Conservation (phyloP, 2,888 invertebrate genomes). For the Dicranocentrus wangi region DNA sequence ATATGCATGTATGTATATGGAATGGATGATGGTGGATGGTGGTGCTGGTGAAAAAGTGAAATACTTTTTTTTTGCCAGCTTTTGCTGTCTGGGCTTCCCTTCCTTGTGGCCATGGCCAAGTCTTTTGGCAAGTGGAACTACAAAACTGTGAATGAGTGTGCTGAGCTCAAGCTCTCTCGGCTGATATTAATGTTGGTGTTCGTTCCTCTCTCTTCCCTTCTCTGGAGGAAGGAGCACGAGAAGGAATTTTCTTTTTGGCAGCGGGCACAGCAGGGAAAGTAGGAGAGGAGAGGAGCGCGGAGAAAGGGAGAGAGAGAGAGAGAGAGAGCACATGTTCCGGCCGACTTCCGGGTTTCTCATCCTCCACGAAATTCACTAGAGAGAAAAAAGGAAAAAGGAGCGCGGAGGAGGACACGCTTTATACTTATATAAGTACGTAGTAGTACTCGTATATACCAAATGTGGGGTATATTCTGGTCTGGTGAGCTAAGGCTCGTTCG, state of each 20-base stretch:
- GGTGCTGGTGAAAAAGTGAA: slow-evolving; percentile 47
- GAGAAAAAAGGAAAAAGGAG: slow-evolving; percentile 53
- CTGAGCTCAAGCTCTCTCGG: slow-evolving; percentile 12
- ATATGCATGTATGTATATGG: not conserved
- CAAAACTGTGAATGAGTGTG: slow-evolving; percentile 62
- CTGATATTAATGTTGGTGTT: slow-evolving; percentile 39
- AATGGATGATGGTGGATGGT: not conserved
- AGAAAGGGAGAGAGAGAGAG: slow-evolving; percentile 33
- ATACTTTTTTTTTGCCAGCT: slow-evolving; percentile 54
- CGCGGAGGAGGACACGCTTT: slow-evolving; percentile 25
- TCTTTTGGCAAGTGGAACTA: slow-evolving; percentile 62
- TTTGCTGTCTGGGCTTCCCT: slow-evolving; percentile 33
- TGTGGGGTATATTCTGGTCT: too few relatives aligned
- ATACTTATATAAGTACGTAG: too few relatives aligned
- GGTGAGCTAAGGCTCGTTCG: too few relatives aligned
- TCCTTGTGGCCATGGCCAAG: slow-evolving; percentile 63
- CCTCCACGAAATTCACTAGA: slow-evolving; percentile 59
- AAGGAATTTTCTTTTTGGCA: slow-evolving; percentile 58
- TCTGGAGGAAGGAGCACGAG: slow-evolving; percentile 51
- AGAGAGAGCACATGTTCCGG: slow-evolving; percentile 67
- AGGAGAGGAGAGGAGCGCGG: slow-evolving; percentile 50
- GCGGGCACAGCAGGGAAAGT: slow-evolving; percentile 58
- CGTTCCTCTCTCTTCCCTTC: slow-evolving; percentile 9
- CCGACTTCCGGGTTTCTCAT: slow-evolving; percentile 66
- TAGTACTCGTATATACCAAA: not conserved